A percentile compares a stretch with the other conserved stretches of the same genome.
These are phyloP conservation scores for Sebastes taczanowskii DNA, from an alignment of 2,797 vertebrate species.

Conservation along the genomic window DNA sequence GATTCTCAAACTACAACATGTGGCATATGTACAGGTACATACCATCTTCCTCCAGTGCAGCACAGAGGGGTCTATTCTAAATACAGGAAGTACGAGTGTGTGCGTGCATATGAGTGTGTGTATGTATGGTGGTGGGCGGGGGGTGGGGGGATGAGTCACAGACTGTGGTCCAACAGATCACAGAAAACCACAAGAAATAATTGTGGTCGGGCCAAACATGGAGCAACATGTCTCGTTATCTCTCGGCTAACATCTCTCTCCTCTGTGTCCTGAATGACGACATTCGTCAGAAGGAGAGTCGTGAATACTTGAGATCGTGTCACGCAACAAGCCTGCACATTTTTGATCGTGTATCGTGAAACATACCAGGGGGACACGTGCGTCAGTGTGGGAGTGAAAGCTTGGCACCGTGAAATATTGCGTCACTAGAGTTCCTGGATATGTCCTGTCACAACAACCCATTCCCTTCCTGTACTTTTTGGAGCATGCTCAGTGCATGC, in stretches of 20 bases:
- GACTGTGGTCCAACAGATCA: conserved; percentile 70
- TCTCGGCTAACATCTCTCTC: conserved; percentile 41
- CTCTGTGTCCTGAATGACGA: conserved; percentile 12
- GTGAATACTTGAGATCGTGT: conserved; percentile 4
- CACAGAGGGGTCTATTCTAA: conserved; percentile 57
- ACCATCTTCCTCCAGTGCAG: conserved; percentile 64
- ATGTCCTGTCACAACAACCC: conserved; percentile 73
- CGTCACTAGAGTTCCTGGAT: conserved; percentile 74
- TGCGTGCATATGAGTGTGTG: conserved; percentile 13
- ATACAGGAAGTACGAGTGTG: conserved; percentile 60
- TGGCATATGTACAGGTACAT: conserved; percentile 53
- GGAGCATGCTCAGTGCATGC: conserved; percentile 69
- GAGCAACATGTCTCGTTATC: conserved; percentile 63
- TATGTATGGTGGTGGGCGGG: background rate
- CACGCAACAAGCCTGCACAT: background rate
- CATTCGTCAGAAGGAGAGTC: background rate
- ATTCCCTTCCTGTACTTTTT: conserved; percentile 70
- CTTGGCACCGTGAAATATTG: conserved; percentile 69
- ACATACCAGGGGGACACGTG: conserved; percentile 19
- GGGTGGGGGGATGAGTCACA: conserved; percentile 26
- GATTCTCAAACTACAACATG: conserved; percentile 14
- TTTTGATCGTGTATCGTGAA: background rate
- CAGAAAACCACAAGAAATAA: conserved; percentile 70
- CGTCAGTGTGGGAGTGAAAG: conserved; percentile 53
- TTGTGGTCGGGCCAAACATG: conserved; percentile 68